These are phyloP conservation scores for Mythimna impura DNA, from an alignment of 2,888 invertebrate genomes.

Conservation along the genomic window DNA sequence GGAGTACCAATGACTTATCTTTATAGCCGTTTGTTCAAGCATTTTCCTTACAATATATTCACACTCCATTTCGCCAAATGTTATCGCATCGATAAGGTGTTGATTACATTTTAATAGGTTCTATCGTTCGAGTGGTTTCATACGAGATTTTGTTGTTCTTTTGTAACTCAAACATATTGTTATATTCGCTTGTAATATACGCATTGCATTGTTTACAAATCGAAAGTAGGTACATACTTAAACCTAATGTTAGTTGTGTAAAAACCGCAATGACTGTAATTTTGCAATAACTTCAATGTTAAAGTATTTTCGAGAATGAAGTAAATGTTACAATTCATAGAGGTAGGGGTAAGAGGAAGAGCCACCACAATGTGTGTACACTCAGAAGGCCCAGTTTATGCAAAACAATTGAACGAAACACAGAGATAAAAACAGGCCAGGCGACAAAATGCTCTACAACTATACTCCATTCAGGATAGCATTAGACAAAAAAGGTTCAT, in stretches of 20 bases:
- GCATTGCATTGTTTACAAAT: conserved; percentile 34
- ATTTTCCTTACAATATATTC: conserved; percentile 45
- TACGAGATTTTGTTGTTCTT: conserved; percentile 21
- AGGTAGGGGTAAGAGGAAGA: conserved; percentile 65
- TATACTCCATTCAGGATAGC: no score
- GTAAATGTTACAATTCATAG: conserved; percentile 34
- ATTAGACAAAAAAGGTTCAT: no score
- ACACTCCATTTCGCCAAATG: conserved; percentile 41
- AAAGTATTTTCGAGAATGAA: conserved; percentile 51
- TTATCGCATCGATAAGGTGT: conserved; percentile 56
- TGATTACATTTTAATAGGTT: conserved; percentile 61
- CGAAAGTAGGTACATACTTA: conserved; percentile 29
- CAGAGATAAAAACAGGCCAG: neutral
- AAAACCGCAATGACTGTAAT: conserved; percentile 34
- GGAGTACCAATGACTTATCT: conserved; percentile 37
- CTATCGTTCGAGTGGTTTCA: conserved; percentile 41
- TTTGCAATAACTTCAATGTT: conserved; percentile 58
- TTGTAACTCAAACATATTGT: conserved; percentile 1
- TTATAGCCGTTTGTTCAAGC: conserved; percentile 35
- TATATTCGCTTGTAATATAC: neutral
- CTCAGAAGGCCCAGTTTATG: conserved; percentile 15
- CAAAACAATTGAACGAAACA: neutral
- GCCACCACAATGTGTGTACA: conserved; percentile 34
- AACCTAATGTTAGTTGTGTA: conserved; percentile 32
- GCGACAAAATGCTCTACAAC: neutral